phyloP scores from a whole-genome alignment of 2,797 vertebrate species.

The Coregonus ussuriensis region DNA sequence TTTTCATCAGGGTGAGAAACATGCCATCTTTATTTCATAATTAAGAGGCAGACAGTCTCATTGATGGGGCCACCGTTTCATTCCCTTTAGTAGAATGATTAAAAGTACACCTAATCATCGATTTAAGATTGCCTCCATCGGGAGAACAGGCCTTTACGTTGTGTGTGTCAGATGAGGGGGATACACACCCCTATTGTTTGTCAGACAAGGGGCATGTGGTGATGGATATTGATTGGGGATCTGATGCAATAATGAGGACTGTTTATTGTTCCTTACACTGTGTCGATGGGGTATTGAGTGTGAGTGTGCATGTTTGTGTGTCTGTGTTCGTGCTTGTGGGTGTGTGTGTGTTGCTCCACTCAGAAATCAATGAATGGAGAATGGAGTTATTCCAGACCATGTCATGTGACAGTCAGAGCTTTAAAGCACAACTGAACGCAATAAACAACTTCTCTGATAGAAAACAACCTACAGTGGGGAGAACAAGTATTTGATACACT shows the following conservation, averaged over 20 bases:
- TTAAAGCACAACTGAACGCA: no score
- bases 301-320: background rate
- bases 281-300: background rate
- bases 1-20: background rate
- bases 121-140: conserved; percentile 7
- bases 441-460: no score
- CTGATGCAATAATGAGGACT: background rate
- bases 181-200: background rate
- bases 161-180: background rate
- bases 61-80: background rate
- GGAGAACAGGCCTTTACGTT: background rate
- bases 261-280: conserved; percentile 5
- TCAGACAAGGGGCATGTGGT: background rate
- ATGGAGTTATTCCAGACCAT: background rate
- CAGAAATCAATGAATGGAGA: no score
- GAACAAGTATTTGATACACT: no score
- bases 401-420: no score
- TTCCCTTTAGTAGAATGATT: conserved; percentile 14
- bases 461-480: no score
- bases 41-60: conserved; percentile 23
- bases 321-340: background rate
- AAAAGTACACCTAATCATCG: conserved; percentile 4
- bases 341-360: background rate
- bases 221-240: conserved; percentile 22
- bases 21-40: conserved; percentile 19